These are phyloP conservation scores for Martes martes DNA, from an alignment of 2,113 vertebrate species.

Conservation along the genomic window DNA sequence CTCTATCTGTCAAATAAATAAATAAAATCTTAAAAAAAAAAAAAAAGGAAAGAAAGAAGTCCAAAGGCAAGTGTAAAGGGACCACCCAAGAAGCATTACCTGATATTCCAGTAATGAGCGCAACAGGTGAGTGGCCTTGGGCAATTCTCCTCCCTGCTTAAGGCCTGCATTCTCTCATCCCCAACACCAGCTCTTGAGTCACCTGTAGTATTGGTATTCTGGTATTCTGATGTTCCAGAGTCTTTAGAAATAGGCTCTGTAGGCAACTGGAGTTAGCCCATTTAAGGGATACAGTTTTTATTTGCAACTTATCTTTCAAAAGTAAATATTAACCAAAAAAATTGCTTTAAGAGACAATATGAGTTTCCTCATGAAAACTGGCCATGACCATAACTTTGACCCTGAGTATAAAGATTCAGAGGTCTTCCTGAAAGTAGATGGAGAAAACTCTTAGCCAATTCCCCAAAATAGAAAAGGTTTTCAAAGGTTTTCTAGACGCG, in stretches of 20 bases:
- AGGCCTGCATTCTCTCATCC: not conserved
- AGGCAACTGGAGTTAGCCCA: not conserved
- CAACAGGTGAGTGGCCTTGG: too few relatives aligned
- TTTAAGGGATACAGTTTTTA: not conserved
- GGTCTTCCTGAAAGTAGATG: not conserved
- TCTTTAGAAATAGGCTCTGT: not conserved
- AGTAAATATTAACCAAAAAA: not conserved
- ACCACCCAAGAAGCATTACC: not conserved
- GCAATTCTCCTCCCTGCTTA: not conserved
- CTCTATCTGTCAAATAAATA: too few relatives aligned
- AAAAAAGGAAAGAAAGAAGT: not conserved
- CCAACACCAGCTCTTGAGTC: not conserved
- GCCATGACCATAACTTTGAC: not conserved
- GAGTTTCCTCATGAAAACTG: not conserved
- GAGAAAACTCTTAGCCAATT: not conserved
- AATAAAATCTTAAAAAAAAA: too few relatives aligned
- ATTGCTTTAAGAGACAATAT: not conserved
- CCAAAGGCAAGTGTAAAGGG: not conserved
- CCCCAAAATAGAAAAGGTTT: not conserved
- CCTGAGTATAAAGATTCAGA: not conserved
- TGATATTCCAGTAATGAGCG: not conserved
- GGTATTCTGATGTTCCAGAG: not conserved
- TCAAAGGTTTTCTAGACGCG: not conserved
- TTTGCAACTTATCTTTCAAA: constrained; percentile 29
- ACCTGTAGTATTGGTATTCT: not conserved